These are phyloP conservation scores for Nothocercus nigrocapillus DNA, from an alignment of 2,113 vertebrate species.

Conservation along the genomic window DNA sequence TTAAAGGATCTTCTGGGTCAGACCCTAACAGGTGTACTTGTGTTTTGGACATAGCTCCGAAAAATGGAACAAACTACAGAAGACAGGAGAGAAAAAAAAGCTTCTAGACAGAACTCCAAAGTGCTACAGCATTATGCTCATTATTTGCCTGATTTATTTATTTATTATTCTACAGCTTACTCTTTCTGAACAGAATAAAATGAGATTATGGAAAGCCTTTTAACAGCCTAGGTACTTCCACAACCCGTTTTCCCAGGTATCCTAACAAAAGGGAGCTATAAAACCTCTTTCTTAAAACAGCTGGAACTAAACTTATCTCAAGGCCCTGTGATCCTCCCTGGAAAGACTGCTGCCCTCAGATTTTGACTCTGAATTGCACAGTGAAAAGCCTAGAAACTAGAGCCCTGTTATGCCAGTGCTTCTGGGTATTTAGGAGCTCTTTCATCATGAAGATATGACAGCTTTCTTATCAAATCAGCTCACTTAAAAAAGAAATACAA, in stretches of 20 bases:
- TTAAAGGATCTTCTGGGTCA: not conserved
- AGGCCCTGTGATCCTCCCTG: not conserved
- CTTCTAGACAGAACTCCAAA: not conserved
- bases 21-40: not conserved
- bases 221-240: not conserved
- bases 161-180: not conserved
- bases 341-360: not conserved
- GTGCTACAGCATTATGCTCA: not conserved
- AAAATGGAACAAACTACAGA: not conserved
- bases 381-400: not conserved
- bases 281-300: not conserved
- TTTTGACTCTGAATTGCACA: not conserved
- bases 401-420: not conserved
- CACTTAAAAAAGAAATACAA: not conserved
- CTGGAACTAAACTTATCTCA: not conserved
- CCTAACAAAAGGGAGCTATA: not conserved
- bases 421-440: slow-evolving; percentile 10
- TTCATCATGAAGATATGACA: not conserved
- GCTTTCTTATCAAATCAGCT: slow-evolving; percentile 21
- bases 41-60: not conserved
- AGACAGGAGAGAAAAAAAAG: not conserved
- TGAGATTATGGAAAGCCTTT: not conserved
- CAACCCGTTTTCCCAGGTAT: not conserved
- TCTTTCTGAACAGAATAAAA: not conserved
- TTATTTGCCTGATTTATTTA: not conserved